A percentile compares a stretch with the other conserved stretches of the same genome.
These are phyloP conservation scores for Callinectes sapidus DNA, from an alignment of 2,888 invertebrate genomes.

Conservation along the genomic window DNA sequence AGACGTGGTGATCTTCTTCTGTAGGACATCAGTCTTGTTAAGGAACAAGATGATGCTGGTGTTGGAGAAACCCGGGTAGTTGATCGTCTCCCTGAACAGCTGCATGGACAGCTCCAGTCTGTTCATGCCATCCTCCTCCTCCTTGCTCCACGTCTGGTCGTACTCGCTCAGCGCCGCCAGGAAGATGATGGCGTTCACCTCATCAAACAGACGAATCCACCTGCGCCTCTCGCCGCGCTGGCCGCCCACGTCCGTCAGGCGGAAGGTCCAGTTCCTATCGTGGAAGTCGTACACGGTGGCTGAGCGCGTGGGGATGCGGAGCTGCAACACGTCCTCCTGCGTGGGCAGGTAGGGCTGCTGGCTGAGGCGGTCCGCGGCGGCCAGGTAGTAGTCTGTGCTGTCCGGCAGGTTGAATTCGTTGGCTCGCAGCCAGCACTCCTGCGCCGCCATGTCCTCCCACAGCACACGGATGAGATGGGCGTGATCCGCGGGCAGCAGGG, in stretches of 20 bases:
- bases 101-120: slow-evolving; percentile 69
- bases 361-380: slow-evolving; percentile 59
- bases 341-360: slow-evolving; percentile 69
- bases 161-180: slow-evolving; percentile 72
- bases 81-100: slow-evolving; percentile 68
- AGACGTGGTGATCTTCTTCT: slow-evolving; percentile 66
- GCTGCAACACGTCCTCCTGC: slow-evolving; percentile 71
- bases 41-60: slow-evolving; percentile 71
- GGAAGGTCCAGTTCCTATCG: slow-evolving; percentile 71
- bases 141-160: slow-evolving; percentile 71
- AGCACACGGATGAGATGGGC: slow-evolving; percentile 65
- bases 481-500: slow-evolving; percentile 68
- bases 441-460: slow-evolving; percentile 70
- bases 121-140: slow-evolving; percentile 72
- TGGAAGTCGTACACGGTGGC: slow-evolving; percentile 71
- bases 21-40: slow-evolving; percentile 70
- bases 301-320: slow-evolving; percentile 70
- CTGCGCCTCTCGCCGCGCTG: slow-evolving; percentile 71
- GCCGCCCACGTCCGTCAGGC: slow-evolving; percentile 72
- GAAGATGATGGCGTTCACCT: slow-evolving; percentile 72
- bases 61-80: slow-evolving; percentile 65
- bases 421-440: slow-evolving; percentile 71
- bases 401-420: slow-evolving; percentile 72
- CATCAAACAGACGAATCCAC: slow-evolving; percentile 71
- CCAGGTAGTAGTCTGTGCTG: slow-evolving; percentile 71